These are phyloP conservation scores for Apteryx mantelli DNA, from an alignment of 2,113 vertebrate genomes.

Conservation along the genomic window DNA sequence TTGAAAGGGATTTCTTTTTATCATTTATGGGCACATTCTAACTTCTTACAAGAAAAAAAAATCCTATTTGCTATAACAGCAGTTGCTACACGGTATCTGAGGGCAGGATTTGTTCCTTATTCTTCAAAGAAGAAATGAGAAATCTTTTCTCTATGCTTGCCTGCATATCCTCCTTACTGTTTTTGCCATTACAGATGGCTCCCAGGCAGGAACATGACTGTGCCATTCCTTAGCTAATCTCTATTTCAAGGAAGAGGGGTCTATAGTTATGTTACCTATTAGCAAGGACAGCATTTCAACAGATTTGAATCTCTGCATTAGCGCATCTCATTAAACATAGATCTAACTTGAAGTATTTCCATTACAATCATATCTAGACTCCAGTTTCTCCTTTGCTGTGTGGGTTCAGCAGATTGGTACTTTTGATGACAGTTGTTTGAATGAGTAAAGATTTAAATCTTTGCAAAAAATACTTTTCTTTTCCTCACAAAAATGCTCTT, in stretches of 20 bases:
- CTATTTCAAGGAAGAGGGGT: not conserved
- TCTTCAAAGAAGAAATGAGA: conserved; percentile 41
- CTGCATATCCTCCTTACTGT: not conserved
- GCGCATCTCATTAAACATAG: not conserved
- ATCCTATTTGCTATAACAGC: not conserved
- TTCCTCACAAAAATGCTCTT: not conserved
- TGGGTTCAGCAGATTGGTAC: not conserved
- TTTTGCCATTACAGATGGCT: conserved; percentile 15
- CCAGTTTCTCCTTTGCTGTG: not conserved
- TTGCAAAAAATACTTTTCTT: not conserved
- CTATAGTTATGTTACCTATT: not conserved
- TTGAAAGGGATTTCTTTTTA: not conserved
- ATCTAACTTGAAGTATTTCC: not conserved
- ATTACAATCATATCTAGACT: not conserved
- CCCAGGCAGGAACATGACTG: not conserved
- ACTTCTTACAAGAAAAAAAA: not conserved
- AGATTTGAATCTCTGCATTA: not conserved
- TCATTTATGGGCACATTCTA: not conserved
- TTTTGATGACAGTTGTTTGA: not conserved
- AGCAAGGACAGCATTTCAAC: not conserved
- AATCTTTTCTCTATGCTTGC: not conserved
- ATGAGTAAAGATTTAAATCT: not conserved
- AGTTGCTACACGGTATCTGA: not conserved
- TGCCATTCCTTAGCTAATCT: not conserved
- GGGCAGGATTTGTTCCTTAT: conserved; percentile 29